A percentile compares a stretch with the other conserved stretches of the same genome.
Evolutionary conservation across 2,888 invertebrate genomes (phyloP).

Genomic region (Scrobipalpa atriplicella): DNA sequence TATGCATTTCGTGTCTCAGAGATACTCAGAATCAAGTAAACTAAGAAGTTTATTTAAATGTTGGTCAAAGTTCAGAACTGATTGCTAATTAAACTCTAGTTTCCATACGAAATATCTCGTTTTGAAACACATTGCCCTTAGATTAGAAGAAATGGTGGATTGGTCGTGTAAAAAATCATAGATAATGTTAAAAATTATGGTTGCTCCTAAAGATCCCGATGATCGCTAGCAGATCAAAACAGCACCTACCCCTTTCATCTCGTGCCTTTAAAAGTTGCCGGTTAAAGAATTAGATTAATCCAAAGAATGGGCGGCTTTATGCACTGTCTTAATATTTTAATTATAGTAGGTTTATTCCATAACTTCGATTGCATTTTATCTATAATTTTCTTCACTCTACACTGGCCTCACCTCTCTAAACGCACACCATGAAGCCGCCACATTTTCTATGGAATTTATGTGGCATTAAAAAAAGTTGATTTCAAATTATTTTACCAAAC

Average conservation of each 20-base stretch:
- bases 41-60: neutral
- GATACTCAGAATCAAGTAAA: neutral
- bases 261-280: too few relatives aligned
- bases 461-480: neutral
- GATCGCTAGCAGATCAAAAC: too few relatives aligned
- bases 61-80: constrained; percentile 8
- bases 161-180: too few relatives aligned
- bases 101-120: constrained; percentile 10
- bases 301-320: too few relatives aligned
- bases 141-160: neutral
- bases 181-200: too few relatives aligned
- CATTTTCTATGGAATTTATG: neutral
- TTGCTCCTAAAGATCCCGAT: too few relatives aligned
- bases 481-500: constrained; percentile 6
- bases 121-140: neutral
- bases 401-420: neutral
- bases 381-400: neutral
- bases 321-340: too few relatives aligned
- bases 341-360: too few relatives aligned
- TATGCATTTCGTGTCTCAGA: neutral
- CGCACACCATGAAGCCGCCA: neutral
- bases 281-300: too few relatives aligned
- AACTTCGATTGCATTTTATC: neutral
- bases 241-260: too few relatives aligned
- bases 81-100: constrained; percentile 15